A percentile compares a stretch with the other conserved stretches of the same genome.
Evolutionary conservation across 37 sponge, comb jelly and placozoan genomes (phyloP).

Genomic region (Hormiphora californensis): DNA sequence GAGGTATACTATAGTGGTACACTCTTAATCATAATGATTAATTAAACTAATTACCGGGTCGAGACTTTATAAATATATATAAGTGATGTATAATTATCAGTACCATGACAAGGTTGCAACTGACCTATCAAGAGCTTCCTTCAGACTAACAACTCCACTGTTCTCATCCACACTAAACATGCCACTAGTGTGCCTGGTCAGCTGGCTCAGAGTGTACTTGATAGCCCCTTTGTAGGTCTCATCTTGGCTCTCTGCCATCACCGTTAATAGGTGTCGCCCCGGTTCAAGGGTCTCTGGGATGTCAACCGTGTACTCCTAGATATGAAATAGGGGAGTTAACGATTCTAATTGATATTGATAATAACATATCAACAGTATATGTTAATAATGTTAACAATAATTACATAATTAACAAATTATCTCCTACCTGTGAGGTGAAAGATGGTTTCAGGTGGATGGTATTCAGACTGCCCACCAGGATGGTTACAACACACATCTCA

Average conservation of each 20-base stretch:
- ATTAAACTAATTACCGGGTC: too few relatives aligned
- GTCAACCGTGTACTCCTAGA: slow-evolving; percentile 16
- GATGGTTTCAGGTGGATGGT: slow-evolving; percentile 48
- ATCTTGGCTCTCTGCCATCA: not conserved
- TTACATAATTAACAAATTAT: too few relatives aligned
- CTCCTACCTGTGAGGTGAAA: slow-evolving; percentile 12
- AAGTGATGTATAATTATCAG: too few relatives aligned
- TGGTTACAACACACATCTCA: not conserved
- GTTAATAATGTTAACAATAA: too few relatives aligned
- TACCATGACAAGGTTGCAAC: too few relatives aligned
- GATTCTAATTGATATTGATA: too few relatives aligned
- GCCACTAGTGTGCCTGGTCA: not conserved
- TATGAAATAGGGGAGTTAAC: too few relatives aligned
- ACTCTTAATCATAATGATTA: too few relatives aligned
- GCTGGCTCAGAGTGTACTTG: slow-evolving; percentile 29
- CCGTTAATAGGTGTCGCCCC: not conserved
- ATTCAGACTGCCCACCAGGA: slow-evolving; percentile 46
- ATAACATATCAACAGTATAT: too few relatives aligned
- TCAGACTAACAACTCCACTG: not conserved
- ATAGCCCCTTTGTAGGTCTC: slow-evolving; percentile 11
- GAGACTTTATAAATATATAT: too few relatives aligned
- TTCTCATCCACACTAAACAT: not conserved
- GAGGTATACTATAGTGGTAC: too few relatives aligned
- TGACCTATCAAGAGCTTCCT: not conserved
- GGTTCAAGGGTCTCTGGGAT: not conserved